Conservation (phyloP, 2,113 vertebrate species). For the Laterallus jamaicensis region DNA sequence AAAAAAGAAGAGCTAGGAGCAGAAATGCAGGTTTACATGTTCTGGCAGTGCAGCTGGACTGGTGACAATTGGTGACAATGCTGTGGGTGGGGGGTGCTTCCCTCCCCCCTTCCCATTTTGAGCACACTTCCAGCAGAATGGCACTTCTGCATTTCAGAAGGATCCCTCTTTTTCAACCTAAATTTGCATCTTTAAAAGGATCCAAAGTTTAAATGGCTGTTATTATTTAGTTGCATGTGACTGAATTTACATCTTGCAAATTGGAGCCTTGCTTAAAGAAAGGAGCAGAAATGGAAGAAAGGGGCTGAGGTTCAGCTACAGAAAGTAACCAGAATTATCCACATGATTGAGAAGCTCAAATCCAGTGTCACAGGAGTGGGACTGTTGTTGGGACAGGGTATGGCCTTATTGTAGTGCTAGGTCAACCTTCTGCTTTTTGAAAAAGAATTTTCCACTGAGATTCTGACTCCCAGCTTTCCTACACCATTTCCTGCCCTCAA, state of each 20-base stretch:
- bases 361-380: neutral
- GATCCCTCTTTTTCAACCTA: neutral
- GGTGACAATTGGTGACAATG: neutral
- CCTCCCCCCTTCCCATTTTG: neutral
- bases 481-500: neutral
- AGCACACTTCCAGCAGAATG: neutral
- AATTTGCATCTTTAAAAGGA: neutral
- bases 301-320: neutral
- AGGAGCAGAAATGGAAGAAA: neutral
- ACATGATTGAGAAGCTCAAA: neutral
- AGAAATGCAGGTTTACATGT: neutral
- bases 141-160: neutral
- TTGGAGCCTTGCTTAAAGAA: neutral
- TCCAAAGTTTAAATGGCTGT: neutral
- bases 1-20: neutral
- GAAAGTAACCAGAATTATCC: neutral
- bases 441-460: neutral
- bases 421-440: neutral
- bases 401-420: neutral
- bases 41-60: neutral
- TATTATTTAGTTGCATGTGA: neutral
- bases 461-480: neutral
- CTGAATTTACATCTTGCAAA: neutral
- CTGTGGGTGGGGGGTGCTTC: rapidly evolving
- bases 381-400: neutral